Conservation (phyloP, 2,888 invertebrate genomes). For the Eristalinus sepulchralis region DNA sequence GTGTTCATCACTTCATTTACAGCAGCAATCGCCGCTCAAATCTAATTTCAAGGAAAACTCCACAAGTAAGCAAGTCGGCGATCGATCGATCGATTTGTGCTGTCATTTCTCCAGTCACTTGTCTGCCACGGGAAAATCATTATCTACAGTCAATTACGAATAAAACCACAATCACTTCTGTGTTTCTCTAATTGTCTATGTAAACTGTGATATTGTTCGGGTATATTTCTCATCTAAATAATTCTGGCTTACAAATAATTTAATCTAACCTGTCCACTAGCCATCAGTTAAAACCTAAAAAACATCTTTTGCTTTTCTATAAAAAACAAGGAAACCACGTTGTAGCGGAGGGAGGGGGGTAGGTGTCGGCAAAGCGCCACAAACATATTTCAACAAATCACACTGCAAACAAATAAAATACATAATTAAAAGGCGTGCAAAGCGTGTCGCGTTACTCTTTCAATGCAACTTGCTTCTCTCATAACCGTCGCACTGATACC, state of each 20-base stretch:
- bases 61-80: too few relatives aligned
- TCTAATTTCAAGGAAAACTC: too few relatives aligned
- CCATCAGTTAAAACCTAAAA: neutral
- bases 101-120: too few relatives aligned
- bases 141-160: neutral
- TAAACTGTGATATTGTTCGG: slow-evolving; percentile 48
- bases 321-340: neutral
- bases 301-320: neutral
- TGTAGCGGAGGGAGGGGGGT: neutral
- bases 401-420: slow-evolving; percentile 25
- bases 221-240: slow-evolving; percentile 14
- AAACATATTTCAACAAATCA: slow-evolving; percentile 34
- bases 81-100: too few relatives aligned
- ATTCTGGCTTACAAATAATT: slow-evolving; percentile 30
- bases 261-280: slow-evolving; percentile 22
- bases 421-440: slow-evolving; percentile 2
- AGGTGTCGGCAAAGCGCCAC: neutral
- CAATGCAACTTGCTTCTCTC: neutral
- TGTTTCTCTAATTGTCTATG: slow-evolving; percentile 49
- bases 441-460: slow-evolving; percentile 17
- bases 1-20: too few relatives aligned
- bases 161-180: neutral
- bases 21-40: too few relatives aligned
- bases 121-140: neutral
- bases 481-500: neutral